Percentiles rank a stretch among this genome's conserved stretches.
These are phyloP conservation scores for Drosophila watanabei DNA, from an alignment of 1,140 invertebrate genomes.

Conservation along the genomic window DNA sequence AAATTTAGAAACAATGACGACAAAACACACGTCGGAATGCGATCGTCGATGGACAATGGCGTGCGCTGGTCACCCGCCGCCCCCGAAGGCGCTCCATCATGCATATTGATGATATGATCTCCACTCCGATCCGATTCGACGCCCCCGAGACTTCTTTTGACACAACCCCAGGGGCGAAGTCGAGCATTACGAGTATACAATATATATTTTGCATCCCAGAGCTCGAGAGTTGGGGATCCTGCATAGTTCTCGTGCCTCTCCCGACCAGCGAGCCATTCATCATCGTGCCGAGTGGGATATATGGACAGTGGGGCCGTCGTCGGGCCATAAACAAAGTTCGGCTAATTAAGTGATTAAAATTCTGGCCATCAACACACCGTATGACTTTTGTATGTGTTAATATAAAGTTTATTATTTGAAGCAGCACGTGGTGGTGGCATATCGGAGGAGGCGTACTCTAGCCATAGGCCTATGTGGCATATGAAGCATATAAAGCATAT, in stretches of 20 bases:
- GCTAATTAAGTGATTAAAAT: constrained; percentile 83
- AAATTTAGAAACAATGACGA: constrained; percentile 84
- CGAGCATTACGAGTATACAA: constrained; percentile 31
- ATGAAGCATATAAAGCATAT: constrained; percentile 60
- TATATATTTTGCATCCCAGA: constrained; percentile 61
- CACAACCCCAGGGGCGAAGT: constrained; percentile 39
- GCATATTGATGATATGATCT: constrained; percentile 75
- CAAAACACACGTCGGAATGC: constrained; percentile 78
- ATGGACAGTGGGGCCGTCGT: constrained; percentile 33
- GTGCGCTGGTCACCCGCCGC: constrained; percentile 55
- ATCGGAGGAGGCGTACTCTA: constrained; percentile 30
- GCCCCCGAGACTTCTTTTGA: constrained; percentile 47
- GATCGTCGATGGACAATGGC: constrained; percentile 73
- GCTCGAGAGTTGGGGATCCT: constrained; percentile 16
- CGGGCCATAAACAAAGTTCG: constrained; percentile 70
- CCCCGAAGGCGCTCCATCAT: constrained; percentile 59
- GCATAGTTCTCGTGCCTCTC: constrained; percentile 60
- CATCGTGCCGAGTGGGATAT: constrained; percentile 43
- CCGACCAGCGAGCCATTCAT: constrained; percentile 59
- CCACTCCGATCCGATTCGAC: constrained; percentile 40
- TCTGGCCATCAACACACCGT: constrained; percentile 64
- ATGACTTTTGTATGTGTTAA: constrained; percentile 84
- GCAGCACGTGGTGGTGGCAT: constrained; percentile 80
- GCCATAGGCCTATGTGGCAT: constrained; percentile 66
- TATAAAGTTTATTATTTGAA: constrained; percentile 85